A percentile compares a stretch with the other conserved stretches of the same genome.
phyloP scores from a whole-genome alignment of 2,797 vertebrate species.

The Cyprinella venusta region DNA sequence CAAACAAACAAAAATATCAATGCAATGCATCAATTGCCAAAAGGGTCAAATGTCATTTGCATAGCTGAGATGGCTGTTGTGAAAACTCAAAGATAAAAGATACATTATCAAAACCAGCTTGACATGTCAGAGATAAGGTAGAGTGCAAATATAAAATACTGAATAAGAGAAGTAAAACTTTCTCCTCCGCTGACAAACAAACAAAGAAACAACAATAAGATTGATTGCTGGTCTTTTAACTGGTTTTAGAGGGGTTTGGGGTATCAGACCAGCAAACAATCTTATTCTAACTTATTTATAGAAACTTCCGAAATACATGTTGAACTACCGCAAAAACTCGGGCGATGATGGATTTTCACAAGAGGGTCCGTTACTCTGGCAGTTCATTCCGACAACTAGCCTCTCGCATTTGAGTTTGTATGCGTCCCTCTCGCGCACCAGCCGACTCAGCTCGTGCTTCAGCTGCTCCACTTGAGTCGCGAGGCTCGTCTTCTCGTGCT shows the following conservation, averaged over 20 bases:
- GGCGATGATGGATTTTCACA: conserved; percentile 96
- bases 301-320: neutral
- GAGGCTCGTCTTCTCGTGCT: conserved; percentile 96
- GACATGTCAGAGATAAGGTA: conserved; percentile 41
- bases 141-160: conserved; percentile 45
- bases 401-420: conserved; percentile 99
- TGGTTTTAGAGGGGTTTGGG: neutral
- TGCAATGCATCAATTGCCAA: conserved; percentile 39
- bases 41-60: conserved; percentile 50
- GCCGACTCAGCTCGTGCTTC: conserved; percentile 92
- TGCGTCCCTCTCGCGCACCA: conserved; percentile 93
- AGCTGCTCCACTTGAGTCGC: conserved; percentile 96
- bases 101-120: conserved; percentile 49
- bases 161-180: conserved; percentile 15
- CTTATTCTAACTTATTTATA: neutral
- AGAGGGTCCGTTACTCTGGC: conserved; percentile 92
- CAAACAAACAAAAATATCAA: conserved; percentile 17
- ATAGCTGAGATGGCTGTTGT: conserved; percentile 38
- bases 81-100: conserved; percentile 43
- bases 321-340: conserved; percentile 81
- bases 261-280: conserved; percentile 7
- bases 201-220: neutral
- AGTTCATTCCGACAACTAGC: conserved; percentile 89
- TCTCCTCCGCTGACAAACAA: conserved; percentile 12
- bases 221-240: neutral